Conservation (phyloP, 2,797 vertebrate genomes). For the Scolopax rusticola region DNA sequence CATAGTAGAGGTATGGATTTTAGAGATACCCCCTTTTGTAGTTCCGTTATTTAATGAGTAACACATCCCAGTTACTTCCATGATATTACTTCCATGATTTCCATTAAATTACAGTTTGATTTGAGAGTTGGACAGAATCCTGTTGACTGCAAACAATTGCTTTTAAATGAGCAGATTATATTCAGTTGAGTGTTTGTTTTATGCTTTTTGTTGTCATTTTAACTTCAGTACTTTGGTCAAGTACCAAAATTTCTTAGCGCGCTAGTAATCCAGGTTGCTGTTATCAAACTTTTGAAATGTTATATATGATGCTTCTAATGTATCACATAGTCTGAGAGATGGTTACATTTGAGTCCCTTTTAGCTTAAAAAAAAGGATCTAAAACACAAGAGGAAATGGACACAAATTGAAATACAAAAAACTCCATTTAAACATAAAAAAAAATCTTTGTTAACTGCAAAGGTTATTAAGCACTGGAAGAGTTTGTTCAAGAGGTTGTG, state of each 20-base stretch:
- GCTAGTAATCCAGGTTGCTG: neutral
- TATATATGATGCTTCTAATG: neutral
- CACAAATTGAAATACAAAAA: neutral
- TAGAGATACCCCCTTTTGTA: neutral
- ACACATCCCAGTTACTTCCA: neutral
- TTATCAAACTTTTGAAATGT: neutral
- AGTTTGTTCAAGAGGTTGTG: neutral
- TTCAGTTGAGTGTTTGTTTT: neutral
- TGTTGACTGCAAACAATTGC: neutral
- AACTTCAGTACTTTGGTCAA: neutral
- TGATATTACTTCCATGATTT: neutral
- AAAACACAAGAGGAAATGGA: neutral
- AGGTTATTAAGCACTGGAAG: neutral
- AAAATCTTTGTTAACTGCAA: neutral
- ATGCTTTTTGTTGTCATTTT: neutral
- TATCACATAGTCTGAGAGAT: neutral
- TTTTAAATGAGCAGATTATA: neutral
- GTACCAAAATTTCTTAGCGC: neutral
- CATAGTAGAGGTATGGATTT: slow-evolving; percentile 92
- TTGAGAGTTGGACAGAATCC: neutral
- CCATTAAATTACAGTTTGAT: neutral
- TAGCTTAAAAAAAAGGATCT: neutral
- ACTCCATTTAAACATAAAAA: neutral
- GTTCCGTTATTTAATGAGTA: neutral
- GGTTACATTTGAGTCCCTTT: neutral